Base-by-base conservation (phyloP, 92 coral and sea anemone species). In the Paragorgia papillata region DNA sequence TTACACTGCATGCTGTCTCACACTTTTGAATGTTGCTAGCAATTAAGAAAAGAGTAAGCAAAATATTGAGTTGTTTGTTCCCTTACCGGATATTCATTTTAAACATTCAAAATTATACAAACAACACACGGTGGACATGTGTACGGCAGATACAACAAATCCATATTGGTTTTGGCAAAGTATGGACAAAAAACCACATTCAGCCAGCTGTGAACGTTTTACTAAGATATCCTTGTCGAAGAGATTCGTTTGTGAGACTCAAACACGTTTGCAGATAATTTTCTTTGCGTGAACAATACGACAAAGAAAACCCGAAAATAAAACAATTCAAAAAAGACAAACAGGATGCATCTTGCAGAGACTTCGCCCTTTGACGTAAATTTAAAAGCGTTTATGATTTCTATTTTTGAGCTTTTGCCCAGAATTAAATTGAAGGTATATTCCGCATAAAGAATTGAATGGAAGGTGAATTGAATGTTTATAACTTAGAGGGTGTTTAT, bases 81-180 rank as follows among this genome's bases (percentile, higher is more conserved):
- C 6, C 6, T 37, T 39, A 39, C 54, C 40, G 33, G 21, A 7
- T 35, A 65, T n/a, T 9, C 0, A 35, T 65, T 35, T 43, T 66
- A 22, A 31, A 17, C 73, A 66, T 53, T 66, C 40, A 43, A 20
- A 66, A 2, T 54, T 66, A 21, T 25, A 1, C 73, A 66, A 66
- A 66, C 57, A 40, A 7, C 21, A 26, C 73, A 43, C 18, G 29
- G 33, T 18, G 30, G 29, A 51, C 73, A 66, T 66, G 73, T 66
- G 73, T 40, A 39, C 33, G 3, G 19, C 73, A 66, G 26, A 66
- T 43, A 20, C 1, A 8, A 43, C 12, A 39, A 41, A 15, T 0
- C 28, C 32, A 15, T 13, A n/a, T 19, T 21, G 43, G 7, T 41
- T 50, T 25, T 65, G n/a, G 1, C 2, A 34, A 35, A 29, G 37